Conservation (phyloP, 2,888 invertebrate genomes). For the Linnaemya vulpina region DNA sequence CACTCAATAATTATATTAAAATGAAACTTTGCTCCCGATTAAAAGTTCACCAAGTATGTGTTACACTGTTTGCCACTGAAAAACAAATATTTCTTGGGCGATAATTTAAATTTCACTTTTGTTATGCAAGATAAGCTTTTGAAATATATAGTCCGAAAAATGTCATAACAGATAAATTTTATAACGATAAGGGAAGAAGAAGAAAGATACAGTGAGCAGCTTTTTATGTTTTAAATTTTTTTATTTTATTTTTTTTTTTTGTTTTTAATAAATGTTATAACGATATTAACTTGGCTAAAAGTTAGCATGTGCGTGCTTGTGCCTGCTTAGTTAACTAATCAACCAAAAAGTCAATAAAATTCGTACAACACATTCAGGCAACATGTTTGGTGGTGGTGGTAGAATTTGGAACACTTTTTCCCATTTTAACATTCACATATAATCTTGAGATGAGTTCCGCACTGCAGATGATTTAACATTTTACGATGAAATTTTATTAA, state of each 20-base stretch:
- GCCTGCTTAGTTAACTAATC: neutral
- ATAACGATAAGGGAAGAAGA: constrained; percentile 1
- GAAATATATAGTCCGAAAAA: neutral
- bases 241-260: too few relatives aligned
- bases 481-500: neutral
- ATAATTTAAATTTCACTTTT: constrained; percentile 3
- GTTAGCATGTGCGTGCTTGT: neutral
- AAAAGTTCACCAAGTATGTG: neutral
- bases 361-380: neutral
- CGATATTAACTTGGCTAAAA: constrained; percentile 6
- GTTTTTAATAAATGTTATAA: neutral
- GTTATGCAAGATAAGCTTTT: constrained; percentile 8
- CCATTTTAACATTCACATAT: neutral
- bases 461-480: constrained; percentile 2
- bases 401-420: neutral
- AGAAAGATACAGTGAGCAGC: neutral
- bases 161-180: constrained; percentile 16
- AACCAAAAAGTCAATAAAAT: neutral
- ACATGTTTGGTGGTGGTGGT: neutral
- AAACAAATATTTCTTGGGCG: neutral
- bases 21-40: neutral
- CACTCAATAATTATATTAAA: neutral
- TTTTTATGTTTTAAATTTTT: too few relatives aligned
- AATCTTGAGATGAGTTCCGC: neutral
- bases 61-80: neutral